phyloP scores from a whole-genome alignment of 2,113 vertebrate genomes.

The Dascyllus trimaculatus region DNA sequence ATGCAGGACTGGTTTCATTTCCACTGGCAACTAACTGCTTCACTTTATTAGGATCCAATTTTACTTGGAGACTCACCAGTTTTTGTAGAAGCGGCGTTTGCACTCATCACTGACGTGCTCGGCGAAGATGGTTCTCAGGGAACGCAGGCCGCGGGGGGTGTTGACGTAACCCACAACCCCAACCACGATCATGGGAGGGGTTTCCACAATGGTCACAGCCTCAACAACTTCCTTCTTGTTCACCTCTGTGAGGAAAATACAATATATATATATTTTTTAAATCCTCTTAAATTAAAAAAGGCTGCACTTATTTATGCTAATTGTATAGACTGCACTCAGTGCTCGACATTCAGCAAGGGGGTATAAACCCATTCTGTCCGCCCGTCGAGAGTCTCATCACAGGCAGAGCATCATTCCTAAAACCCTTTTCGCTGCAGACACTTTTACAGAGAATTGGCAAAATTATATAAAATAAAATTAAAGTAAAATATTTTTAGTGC shows the following conservation, averaged over 20 bases:
- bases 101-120: constrained; percentile 98
- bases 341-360: constrained; percentile 87
- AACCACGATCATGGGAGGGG: constrained; percentile 96
- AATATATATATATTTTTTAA: too few species aligned
- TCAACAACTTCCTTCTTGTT: constrained; percentile 99
- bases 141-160: constrained; percentile 94
- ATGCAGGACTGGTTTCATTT: constrained; percentile 9
- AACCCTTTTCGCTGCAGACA: neutral
- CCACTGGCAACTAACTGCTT: constrained; percentile 70
- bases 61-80: constrained; percentile 88
- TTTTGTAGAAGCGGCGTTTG: constrained; percentile 98
- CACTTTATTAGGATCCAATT: neutral
- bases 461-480: too few species aligned
- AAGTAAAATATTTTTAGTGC: too few species aligned
- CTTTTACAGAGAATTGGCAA: too few species aligned
- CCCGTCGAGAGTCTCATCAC: constrained; percentile 88
- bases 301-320: rapidly evolving
- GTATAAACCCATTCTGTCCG: constrained; percentile 82
- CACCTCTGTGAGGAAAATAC: constrained; percentile 86
- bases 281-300: too few species aligned
- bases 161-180: constrained; percentile 94
- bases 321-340: constrained; percentile 77
- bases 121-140: constrained; percentile 96
- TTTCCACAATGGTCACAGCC: constrained; percentile 96
- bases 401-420: constrained; percentile 46